Evolutionary conservation across 1,140 invertebrate species (phyloP), one percentile per base, ranked within the genome.

Genomic region (Drosophila murphyi): DNA sequence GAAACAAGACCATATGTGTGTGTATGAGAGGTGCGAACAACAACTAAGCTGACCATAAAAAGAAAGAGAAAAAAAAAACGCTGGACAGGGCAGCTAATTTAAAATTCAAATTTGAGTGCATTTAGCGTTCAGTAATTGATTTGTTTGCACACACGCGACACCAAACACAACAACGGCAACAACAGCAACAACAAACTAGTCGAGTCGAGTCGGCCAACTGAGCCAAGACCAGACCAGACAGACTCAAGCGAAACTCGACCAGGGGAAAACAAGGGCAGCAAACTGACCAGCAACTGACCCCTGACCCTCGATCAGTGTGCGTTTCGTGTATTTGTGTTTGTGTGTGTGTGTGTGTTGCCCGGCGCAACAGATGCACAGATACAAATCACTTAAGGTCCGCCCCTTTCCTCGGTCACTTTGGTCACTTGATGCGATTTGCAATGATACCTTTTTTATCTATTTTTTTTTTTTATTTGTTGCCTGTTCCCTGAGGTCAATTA

Each of bases 351-450:
- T 34, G 41, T 29, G 77, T 85, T 78, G 43, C 56, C 73, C 62
- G 31, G 71, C 70, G 80, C 83, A 88, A 88, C 80, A 88, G 83
- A 69, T 88, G 74, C 50, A 60, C 7, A 43, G 45, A 76, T 72
- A 71, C 63, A 76, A 88, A 77, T 88, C 85, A 88, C 83, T 88
- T 83, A 75, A 76, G 83, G 41, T 47, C 41, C 39, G 31, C 20
- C 20, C 20, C 62, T 60, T 29, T 54, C 20, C 20, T 20, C 20
- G 20, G 20, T 35, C 37, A 72, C 78, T 45, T 20, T 61, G 85
- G 85, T 89, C 83, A 88, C 76, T 88, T 89, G 80, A 88, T 88
- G 77, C 85, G 83, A 88, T 88, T 89, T 88, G 78, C 70, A 72
- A 80, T 76, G 72, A 87, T 88, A 77, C 63, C 72, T 76, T 76